Conservation (phyloP, 2,888 invertebrate species). For the Loripinus fragilis region DNA sequence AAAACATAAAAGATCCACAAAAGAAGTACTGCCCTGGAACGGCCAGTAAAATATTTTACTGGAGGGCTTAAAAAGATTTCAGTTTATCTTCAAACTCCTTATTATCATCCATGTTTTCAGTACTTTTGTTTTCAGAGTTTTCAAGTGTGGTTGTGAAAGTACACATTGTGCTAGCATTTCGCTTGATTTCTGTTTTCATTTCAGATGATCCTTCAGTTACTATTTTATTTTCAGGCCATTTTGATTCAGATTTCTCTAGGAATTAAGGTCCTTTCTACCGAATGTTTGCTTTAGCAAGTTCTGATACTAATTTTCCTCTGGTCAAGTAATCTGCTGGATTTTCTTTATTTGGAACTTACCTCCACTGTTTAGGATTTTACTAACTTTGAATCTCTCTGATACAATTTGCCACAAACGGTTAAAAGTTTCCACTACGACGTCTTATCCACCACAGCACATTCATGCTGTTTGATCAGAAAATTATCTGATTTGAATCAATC, state of each 20-base stretch:
- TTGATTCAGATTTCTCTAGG: background rate
- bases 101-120: background rate
- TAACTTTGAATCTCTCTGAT: slow-evolving; percentile 53
- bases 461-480: slow-evolving; percentile 35
- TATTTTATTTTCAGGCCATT: slow-evolving; percentile 32
- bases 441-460: slow-evolving; percentile 45
- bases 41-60: too few relatives aligned
- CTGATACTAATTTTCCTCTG: slow-evolving; percentile 1
- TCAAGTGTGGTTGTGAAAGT: background rate
- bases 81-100: background rate
- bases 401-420: slow-evolving; percentile 58
- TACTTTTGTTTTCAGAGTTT: too few relatives aligned
- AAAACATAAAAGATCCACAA: too few relatives aligned
- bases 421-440: background rate
- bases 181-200: slow-evolving; percentile 3
- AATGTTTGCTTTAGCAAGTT: background rate
- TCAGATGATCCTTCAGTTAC: background rate
- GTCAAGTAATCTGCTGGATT: slow-evolving; percentile 30
- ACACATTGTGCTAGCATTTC: slow-evolving; percentile 16
- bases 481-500: slow-evolving; percentile 6
- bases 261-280: slow-evolving; percentile 49
- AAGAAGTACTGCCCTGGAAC: too few relatives aligned
- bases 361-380: slow-evolving; percentile 42
- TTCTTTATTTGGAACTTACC: too few relatives aligned
- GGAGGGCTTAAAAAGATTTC: too few relatives aligned